A percentile compares a stretch with the other conserved stretches of the same genome.
These are phyloP conservation scores for Ctenosaura bakeri DNA, from an alignment of 2,797 vertebrate genomes.

Conservation along the genomic window DNA sequence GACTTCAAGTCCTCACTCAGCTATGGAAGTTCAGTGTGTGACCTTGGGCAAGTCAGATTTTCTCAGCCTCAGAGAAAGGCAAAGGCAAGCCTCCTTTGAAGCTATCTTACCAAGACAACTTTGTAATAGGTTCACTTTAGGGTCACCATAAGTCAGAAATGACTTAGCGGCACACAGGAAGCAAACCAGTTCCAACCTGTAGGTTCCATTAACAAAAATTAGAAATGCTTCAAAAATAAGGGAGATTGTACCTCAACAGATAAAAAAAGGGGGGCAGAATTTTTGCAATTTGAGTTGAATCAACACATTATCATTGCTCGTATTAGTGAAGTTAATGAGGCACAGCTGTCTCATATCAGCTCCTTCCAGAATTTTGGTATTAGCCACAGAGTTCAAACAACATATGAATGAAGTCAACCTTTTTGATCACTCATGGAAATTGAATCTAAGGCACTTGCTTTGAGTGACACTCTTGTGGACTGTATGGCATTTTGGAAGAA, in stretches of 20 bases:
- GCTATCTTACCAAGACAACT: too few species aligned
- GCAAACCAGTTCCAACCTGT: not conserved
- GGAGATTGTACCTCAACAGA: not conserved
- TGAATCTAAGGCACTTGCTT: not conserved
- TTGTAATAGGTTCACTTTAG: too few species aligned
- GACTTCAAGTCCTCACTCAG: too few species aligned
- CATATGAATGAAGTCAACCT: not conserved
- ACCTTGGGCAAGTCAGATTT: too few species aligned
- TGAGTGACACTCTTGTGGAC: not conserved
- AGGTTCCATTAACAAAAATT: not conserved
- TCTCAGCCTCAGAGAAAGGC: too few species aligned
- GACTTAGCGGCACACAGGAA: too few species aligned
- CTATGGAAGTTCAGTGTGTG: too few species aligned
- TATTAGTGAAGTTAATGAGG: not conserved
- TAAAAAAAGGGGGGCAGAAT: not conserved
- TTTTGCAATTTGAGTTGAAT: not conserved
- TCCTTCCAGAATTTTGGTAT: slow-evolving; percentile 46
- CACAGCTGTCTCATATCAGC: slow-evolving; percentile 21
- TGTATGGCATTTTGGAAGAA: not conserved
- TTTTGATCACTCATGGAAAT: slow-evolving; percentile 41
- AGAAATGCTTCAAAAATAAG: not conserved
- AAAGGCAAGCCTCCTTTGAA: too few species aligned
- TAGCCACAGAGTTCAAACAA: slow-evolving; percentile 39
- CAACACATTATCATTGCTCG: not conserved
- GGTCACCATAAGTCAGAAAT: too few species aligned